phyloP scores from a whole-genome alignment of 2,113 vertebrate genomes.

The Paraplagusia blochii region DNA sequence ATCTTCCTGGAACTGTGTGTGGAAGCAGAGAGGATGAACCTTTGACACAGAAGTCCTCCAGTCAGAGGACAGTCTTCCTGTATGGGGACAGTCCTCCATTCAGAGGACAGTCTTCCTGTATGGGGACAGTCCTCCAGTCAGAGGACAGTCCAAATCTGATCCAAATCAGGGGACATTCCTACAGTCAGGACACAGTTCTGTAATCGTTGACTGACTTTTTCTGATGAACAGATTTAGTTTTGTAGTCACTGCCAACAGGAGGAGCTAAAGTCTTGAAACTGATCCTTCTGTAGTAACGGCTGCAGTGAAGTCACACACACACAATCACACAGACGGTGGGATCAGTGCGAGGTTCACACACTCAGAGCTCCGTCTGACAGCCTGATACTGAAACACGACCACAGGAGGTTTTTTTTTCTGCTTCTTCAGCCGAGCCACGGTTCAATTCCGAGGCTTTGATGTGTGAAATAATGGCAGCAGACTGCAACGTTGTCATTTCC shows the following conservation, averaged over 20 bases:
- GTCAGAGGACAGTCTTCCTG: no score
- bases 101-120: no score
- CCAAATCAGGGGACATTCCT: no score
- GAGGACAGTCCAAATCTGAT: no score
- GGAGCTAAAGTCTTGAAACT: conserved; percentile 50
- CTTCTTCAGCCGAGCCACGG: conserved; percentile 27
- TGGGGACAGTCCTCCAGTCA: no score
- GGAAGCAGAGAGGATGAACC: no score
- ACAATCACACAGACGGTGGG: not conserved
- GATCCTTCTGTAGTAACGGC: conserved; percentile 10
- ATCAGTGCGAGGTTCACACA: conserved; percentile 3
- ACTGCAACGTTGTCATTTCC: conserved; percentile 64
- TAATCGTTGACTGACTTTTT: no score
- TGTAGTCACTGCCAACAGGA: conserved; percentile 44
- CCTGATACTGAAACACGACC: conserved; percentile 15
- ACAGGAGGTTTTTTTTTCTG: conserved; percentile 25
- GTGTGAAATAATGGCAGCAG: conserved; percentile 61
- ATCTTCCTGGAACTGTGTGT: no score
- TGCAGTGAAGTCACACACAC: not conserved
- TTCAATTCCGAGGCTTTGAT: conserved; percentile 64
- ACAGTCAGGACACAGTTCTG: no score
- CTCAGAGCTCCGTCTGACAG: not conserved
- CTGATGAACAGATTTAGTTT: not conserved
- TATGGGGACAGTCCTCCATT: no score
- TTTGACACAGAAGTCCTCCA: no score